phyloP scores from a whole-genome alignment of 2,113 vertebrate species.

The Corapipo altera region DNA sequence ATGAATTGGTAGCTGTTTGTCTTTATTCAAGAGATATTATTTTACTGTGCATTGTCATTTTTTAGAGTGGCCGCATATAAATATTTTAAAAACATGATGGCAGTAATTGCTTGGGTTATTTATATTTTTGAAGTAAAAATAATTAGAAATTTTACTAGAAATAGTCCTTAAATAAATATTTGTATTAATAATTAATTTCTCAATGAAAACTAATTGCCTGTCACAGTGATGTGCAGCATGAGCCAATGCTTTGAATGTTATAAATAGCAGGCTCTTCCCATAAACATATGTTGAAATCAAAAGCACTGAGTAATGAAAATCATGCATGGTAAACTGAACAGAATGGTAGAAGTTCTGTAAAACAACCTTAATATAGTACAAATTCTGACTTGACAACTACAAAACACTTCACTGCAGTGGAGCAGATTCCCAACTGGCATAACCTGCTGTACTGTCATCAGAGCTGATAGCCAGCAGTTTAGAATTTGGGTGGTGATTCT shows the following conservation, averaged over 20 bases:
- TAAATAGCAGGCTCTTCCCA: not conserved
- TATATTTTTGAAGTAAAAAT: not conserved
- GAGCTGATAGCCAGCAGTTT: not conserved
- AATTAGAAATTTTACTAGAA: not conserved
- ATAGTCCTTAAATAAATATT: conserved; percentile 34
- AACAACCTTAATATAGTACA: not conserved
- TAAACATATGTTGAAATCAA: conserved; percentile 25
- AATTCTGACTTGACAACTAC: not conserved
- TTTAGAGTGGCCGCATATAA: not conserved
- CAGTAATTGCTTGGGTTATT: not conserved
- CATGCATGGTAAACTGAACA: conserved; percentile 8
- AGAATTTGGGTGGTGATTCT: not conserved
- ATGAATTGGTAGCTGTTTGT: not conserved
- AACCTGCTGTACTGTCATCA: not conserved
- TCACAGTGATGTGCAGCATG: conserved; percentile 1
- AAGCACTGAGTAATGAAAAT: conserved; percentile 2
- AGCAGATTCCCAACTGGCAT: not conserved
- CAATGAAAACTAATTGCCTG: conserved; percentile 27
- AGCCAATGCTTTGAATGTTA: conserved; percentile 1
- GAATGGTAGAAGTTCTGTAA: not conserved
- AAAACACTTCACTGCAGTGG: not conserved
- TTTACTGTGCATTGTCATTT: not conserved
- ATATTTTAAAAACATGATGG: not conserved
- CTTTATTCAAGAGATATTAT: not conserved
- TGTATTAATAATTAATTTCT: conserved; percentile 51